Conservation (phyloP, 2,888 invertebrate species). For the Cheiracanthium punctorium region DNA sequence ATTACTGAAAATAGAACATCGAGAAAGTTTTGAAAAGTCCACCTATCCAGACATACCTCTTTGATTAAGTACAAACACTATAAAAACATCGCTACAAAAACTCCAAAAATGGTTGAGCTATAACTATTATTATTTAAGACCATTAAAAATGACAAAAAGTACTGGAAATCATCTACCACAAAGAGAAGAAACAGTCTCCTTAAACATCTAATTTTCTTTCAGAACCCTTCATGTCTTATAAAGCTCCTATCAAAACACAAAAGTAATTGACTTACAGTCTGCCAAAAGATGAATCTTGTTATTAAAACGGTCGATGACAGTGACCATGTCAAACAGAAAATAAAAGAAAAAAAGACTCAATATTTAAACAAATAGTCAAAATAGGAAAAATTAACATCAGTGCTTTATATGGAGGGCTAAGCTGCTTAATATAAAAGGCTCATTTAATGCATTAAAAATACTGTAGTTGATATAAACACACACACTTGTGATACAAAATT, state of each 20-base stretch:
- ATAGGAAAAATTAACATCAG: background rate
- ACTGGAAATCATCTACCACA: background rate
- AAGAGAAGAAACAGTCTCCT: background rate
- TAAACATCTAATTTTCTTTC: background rate
- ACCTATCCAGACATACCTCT: conserved; percentile 66
- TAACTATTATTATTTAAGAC: background rate
- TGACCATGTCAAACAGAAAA: background rate
- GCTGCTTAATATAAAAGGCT: no score
- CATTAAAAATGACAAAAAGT: background rate
- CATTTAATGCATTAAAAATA: no score
- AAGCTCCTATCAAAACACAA: background rate
- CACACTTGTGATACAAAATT: no score
- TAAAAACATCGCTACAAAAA: conserved; percentile 2
- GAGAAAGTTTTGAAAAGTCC: conserved; percentile 35
- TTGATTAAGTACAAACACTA: background rate
- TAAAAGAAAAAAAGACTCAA: background rate
- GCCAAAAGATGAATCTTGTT: background rate
- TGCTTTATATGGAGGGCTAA: background rate
- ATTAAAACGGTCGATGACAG: background rate
- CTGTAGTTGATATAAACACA: no score
- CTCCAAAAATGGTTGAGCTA: background rate
- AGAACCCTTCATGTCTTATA: background rate
- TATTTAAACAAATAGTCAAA: background rate
- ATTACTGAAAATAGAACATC: conserved; percentile 17
- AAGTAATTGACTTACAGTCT: background rate